Base-by-base conservation (phyloP, 2,797 vertebrate genomes). In the Morus bassanus region DNA sequence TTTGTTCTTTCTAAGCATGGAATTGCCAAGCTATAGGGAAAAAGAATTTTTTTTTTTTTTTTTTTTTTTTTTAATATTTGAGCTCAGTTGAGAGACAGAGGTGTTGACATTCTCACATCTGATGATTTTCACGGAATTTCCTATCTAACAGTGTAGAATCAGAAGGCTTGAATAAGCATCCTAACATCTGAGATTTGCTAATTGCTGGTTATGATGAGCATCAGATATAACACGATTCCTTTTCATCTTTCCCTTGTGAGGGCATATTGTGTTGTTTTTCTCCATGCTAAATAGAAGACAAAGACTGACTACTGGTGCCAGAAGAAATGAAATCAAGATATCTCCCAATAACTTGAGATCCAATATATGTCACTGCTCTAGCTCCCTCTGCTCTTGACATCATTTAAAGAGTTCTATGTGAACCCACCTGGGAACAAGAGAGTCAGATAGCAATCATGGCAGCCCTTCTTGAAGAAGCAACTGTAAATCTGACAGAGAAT, bases 281-380 rank as follows among this genome's bases (percentile, higher is more conserved):
- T 89, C 54, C 14, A 12, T 51, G 35, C 43, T 94, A 88, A 96
- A 56, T 11, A 65, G 64, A 61, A 92, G 76, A 82, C 22, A 53
- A 69, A 77, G 27, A 89, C 25, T 83, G 50, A 75, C 74, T 87
- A 37, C 68, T 68, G 25, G 35, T 81, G 75, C 87, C 88, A 94
- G 77, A 69, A 75, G 46, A 96, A 95, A 93, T 95, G 90, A 94
- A 97, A 94, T 94, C 86, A 95, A 95, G 84, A 78, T 88, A 65
- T 94, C 50, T 89, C n/a, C 37, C 88, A 91, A 72, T 92, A 95
- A 93, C 53, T 54, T 56, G 91, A 93, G 45, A 94, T 79, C 30
- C 84, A 93, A 89, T 93, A 89, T 85, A 83, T 92, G 78, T 92
- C 88, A 81, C 57, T 88, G 72, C 24, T 85, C 27, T 39, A 75